Conservation (phyloP, 2,888 invertebrate genomes). For the Glomeris marginata region DNA sequence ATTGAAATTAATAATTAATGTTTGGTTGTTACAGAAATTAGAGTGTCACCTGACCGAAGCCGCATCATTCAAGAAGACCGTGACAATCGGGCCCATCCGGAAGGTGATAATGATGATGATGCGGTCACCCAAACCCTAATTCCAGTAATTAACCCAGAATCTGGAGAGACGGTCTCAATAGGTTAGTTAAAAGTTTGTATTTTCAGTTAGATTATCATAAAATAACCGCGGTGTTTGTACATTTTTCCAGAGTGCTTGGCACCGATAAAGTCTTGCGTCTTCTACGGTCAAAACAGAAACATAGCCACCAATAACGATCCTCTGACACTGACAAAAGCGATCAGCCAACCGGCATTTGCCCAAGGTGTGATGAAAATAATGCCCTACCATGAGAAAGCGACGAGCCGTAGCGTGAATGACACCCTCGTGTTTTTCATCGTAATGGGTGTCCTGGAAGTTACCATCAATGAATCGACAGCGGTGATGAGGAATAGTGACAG, state of each 20-base stretch:
- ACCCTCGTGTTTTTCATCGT: slow-evolving; percentile 3
- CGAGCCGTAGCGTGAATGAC: not conserved
- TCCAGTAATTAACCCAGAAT: not conserved
- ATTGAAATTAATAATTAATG: too few relatives aligned
- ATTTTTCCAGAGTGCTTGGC: not conserved
- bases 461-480: not conserved
- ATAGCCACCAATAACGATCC: not conserved
- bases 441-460: not conserved
- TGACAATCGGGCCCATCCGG: too few relatives aligned
- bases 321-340: not conserved
- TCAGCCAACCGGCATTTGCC: slow-evolving; percentile 2
- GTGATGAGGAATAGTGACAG: not conserved
- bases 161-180: not conserved
- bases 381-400: slow-evolving; percentile 1
- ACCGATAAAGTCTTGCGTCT: not conserved
- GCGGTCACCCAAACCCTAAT: too few relatives aligned
- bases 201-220: too few relatives aligned
- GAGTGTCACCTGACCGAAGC: too few relatives aligned
- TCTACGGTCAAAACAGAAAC: not conserved
- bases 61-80: too few relatives aligned
- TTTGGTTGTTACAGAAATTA: too few relatives aligned
- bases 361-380: not conserved
- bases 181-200: not conserved
- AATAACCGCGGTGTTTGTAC: too few relatives aligned
- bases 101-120: too few relatives aligned